These are phyloP conservation scores for Eulemur rubriventer DNA, from an alignment of 2,797 vertebrate genomes.

Conservation along the genomic window DNA sequence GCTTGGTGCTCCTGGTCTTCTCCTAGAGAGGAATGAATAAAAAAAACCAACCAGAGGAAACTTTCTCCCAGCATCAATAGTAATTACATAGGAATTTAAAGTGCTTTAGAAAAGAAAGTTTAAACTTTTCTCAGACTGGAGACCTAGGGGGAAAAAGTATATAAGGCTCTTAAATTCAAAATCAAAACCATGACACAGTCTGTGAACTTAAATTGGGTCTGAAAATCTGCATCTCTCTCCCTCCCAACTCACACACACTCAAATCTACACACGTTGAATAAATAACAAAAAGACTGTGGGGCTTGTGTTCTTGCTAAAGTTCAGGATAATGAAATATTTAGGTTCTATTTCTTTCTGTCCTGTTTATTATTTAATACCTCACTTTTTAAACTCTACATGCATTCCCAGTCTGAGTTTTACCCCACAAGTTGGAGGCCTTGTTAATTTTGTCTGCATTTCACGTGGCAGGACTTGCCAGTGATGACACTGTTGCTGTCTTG, in stretches of 20 bases:
- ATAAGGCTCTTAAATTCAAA: slow-evolving; percentile 18
- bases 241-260: neutral
- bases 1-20: neutral
- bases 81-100: slow-evolving; percentile 10
- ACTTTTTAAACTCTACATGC: neutral
- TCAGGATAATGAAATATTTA: neutral
- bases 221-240: neutral
- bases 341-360: slow-evolving; percentile 1
- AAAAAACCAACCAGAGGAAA: neutral
- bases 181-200: neutral
- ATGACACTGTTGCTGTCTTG: slow-evolving; percentile 75
- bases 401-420: slow-evolving; percentile 1
- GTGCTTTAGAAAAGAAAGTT: slow-evolving; percentile 50
- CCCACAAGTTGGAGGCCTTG: neutral
- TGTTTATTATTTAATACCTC: slow-evolving; percentile 54
- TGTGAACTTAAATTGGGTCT: neutral
- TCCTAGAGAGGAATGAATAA: neutral
- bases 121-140: slow-evolving; percentile 20
- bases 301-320: neutral
- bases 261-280: neutral
- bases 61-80: neutral
- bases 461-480: slow-evolving; percentile 38
- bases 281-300: neutral
- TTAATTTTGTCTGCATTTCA: slow-evolving; percentile 42
- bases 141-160: neutral